phyloP scores from a whole-genome alignment of 2,888 invertebrate species.

The Amorpha juglandis region DNA sequence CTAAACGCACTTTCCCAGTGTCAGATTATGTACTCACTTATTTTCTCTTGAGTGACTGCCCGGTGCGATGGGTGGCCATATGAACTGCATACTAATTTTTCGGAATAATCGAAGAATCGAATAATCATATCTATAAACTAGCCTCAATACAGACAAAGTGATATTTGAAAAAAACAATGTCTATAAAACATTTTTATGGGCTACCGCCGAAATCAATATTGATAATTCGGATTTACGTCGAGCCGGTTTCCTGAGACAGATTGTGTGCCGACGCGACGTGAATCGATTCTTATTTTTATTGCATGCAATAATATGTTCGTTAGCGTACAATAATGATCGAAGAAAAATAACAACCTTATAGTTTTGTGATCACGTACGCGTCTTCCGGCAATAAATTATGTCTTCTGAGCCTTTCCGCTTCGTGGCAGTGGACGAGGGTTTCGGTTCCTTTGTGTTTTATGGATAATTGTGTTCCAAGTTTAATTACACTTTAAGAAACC shows the following conservation, averaged over 20 bases:
- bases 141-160: not conserved
- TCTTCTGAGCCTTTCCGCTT: constrained; percentile 17
- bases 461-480: constrained; percentile 8
- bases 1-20: no score
- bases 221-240: constrained; percentile 15
- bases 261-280: constrained; percentile 17
- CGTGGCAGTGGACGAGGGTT: not conserved
- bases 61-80: no score
- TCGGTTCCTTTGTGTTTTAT: constrained; percentile 13
- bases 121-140: not conserved
- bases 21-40: no score
- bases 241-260: constrained; percentile 15
- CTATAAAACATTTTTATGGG: constrained; percentile 10
- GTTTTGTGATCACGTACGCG: constrained; percentile 25
- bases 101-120: no score
- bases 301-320: constrained; percentile 35
- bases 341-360: constrained; percentile 22
- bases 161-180: constrained; percentile 1
- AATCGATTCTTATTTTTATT: constrained; percentile 39
- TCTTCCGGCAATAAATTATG: constrained; percentile 29
- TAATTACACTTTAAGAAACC: not conserved
- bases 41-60: no score
- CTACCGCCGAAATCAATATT: constrained; percentile 18
- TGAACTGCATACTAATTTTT: no score
- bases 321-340: constrained; percentile 25